Conservation (phyloP, 2,888 invertebrate species). For the Teleogryllus oceanicus region DNA sequence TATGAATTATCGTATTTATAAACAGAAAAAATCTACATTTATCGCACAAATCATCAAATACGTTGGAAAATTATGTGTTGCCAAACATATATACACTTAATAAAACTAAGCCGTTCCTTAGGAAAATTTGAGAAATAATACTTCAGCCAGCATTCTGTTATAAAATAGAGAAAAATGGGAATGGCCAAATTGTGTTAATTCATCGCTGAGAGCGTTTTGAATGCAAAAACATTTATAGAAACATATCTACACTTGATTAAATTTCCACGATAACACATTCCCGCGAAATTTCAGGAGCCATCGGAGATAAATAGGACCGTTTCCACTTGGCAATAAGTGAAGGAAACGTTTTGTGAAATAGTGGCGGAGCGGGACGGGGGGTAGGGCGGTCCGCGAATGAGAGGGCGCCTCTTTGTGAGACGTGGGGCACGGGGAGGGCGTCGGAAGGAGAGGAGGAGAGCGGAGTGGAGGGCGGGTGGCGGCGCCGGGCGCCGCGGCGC, state of each 20-base stretch:
- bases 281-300: neutral
- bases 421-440: neutral
- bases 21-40: no score
- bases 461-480: neutral
- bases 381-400: neutral
- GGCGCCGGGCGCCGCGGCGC: neutral
- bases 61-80: no score
- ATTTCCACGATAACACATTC: conserved; percentile 1
- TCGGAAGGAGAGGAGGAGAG: neutral
- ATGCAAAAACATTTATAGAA: neutral
- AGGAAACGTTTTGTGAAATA: conserved; percentile 18
- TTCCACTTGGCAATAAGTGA: conserved; percentile 18
- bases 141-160: no score
- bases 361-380: neutral
- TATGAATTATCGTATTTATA: no score
- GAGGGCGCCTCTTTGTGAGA: neutral
- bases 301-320: conserved; percentile 2
- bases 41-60: no score
- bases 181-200: neutral
- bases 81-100: no score
- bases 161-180: neutral
- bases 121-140: no score
- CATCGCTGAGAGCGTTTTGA: neutral
- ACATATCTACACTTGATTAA: neutral
- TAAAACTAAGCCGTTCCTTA: no score